A percentile compares a stretch with the other conserved stretches of the same genome.
phyloP scores from a whole-genome alignment of 92 coral and sea anemone species.

The Epizoanthus illoricatus region DNA sequence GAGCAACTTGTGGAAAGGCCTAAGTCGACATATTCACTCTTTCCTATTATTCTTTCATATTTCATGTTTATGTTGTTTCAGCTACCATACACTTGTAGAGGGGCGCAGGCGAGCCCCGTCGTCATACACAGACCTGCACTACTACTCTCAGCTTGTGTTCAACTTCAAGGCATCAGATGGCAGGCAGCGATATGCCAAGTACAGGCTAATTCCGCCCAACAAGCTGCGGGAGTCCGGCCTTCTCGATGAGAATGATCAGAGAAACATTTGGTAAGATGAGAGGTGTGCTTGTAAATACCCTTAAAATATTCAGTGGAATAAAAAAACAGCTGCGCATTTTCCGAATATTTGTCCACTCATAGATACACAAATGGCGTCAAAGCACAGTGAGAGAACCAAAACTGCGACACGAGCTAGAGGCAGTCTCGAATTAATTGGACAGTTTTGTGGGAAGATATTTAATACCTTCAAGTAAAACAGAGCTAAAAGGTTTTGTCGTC shows the following conservation, averaged over 20 bases:
- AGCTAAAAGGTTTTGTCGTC: neutral
- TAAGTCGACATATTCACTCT: neutral
- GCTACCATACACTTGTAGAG: constrained; percentile 40
- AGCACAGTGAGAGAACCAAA: neutral
- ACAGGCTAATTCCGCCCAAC: constrained; percentile 51
- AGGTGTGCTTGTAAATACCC: neutral
- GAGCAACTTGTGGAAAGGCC: neutral
- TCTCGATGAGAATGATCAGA: constrained; percentile 48
- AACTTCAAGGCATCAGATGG: constrained; percentile 49
- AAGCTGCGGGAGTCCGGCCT: constrained; percentile 46
- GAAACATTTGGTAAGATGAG: constrained; percentile 47
- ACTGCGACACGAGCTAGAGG: neutral
- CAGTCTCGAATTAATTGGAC: neutral
- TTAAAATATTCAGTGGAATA: neutral
- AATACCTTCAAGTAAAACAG: neutral
- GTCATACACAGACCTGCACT: constrained; percentile 50
- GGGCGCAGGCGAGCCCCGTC: constrained; percentile 34
- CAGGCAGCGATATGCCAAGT: constrained; percentile 42
- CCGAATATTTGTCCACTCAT: too few species aligned
- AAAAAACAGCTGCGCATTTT: too few species aligned
- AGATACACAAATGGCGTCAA: too few species aligned
- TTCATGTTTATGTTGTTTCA: neutral
- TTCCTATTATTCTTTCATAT: neutral
- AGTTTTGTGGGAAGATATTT: neutral
- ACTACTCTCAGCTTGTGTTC: constrained; percentile 56